Base-by-base conservation (phyloP, 2,888 invertebrate genomes). In the Osmoderma eremita region DNA sequence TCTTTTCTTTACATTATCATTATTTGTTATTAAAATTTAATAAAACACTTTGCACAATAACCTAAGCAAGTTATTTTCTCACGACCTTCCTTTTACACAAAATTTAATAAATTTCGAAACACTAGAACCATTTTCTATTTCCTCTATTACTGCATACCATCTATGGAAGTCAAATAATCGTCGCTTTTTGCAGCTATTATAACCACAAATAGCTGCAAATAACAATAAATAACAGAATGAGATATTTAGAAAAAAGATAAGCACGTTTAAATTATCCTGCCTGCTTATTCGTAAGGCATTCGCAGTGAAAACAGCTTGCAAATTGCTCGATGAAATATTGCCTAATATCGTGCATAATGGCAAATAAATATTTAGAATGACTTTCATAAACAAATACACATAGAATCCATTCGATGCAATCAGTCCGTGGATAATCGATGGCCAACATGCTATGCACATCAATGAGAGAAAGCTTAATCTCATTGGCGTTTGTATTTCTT, bases 301-400 rank as follows among this genome's bases (percentile, higher is more conserved):
- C 30, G 15, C 30, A 15, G 18, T 61, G 24, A 30, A 30, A 45
- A 45, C 17, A 4, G 15, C 56, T 12, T 38, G 39, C 39, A 15
- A 10, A 24, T 58, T 15, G 24, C 42, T 24, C 36, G 24, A 36
- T 45, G 10, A 61, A 61, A 48, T 30, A 61, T 61, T 61, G 30
- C 58, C 30, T 48, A 61, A 61, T 45, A 36, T 45, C 58, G 15
- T 30, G 48, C 18, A 45, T 24, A 45, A 61, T 48, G 41, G 17
- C 17, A 45, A 45, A 61, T 61, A 61, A 45, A 61, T 61, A 61
- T 61, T 61, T 61, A 36, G 45, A 30, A 5, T 61, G 30, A 18
- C 58, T 45, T 48, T 61, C 58, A 45, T 61, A 61, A 61, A 61
- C 58, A 61, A 61, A 61, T 61, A 61, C n/a, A n/a, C n/a, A n/a